Evolutionary conservation across 2,113 vertebrate species (phyloP).

Genomic region (Gymnocephalus cernua): DNA sequence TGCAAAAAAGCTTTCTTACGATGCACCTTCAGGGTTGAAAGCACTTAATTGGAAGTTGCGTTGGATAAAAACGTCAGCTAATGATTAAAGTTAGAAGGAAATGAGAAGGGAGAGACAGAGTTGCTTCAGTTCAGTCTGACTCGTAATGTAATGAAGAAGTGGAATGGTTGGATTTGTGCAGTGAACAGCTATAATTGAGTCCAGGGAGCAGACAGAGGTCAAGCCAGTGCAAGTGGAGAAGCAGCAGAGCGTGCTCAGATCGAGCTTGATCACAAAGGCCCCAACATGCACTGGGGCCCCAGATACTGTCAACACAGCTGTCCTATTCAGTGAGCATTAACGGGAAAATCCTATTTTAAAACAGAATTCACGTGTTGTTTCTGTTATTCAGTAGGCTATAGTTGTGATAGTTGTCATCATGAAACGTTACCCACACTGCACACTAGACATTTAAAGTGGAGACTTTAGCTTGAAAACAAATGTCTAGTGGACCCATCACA

Average conservation of each 20-base stretch:
- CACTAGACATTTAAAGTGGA: background rate
- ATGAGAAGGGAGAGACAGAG: background rate
- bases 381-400: slow-evolving; percentile 1
- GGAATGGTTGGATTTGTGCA: slow-evolving; percentile 62
- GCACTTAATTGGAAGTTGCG: no score
- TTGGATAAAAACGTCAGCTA: no score
- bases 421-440: background rate
- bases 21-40: no score
- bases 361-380: slow-evolving; percentile 48
- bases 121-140: slow-evolving; percentile 44
- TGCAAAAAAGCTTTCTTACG: no score
- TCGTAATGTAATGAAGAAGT: slow-evolving; percentile 58
- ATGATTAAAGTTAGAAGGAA: background rate
- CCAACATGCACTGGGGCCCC: slow-evolving; percentile 79
- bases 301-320: slow-evolving; percentile 87
- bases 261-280: slow-evolving; percentile 84
- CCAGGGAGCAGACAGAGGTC: slow-evolving; percentile 79
- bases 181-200: slow-evolving; percentile 65
- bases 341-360: slow-evolving; percentile 66
- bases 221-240: slow-evolving; percentile 78
- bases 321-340: slow-evolving; percentile 75
- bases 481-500: background rate
- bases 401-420: slow-evolving; percentile 23
- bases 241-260: slow-evolving; percentile 81
- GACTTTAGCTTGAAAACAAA: background rate